Evolutionary conservation across 2,113 vertebrate genomes (phyloP), one percentile per base, ranked within the genome.

Genomic region (Eleginops maclovinus): DNA sequence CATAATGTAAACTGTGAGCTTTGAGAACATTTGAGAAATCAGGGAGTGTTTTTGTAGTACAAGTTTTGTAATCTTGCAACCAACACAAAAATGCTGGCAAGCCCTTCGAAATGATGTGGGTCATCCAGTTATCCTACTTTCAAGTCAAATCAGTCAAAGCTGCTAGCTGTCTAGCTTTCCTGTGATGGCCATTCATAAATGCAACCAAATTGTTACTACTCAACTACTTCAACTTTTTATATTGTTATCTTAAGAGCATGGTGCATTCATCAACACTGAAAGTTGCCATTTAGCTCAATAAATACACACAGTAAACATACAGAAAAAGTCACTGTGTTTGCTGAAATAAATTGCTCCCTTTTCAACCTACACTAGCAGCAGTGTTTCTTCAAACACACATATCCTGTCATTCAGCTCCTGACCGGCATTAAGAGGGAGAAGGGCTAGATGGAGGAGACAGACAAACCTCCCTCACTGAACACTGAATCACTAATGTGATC

Each of bases 71-170:
- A 79, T 73, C 24, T 61, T 60, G 15, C 24, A 53, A 66, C 31
- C n/a, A 14, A 41, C 4, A 14, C 13, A 72, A 74, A 86, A 77
- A 69, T 72, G 81, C 74, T 36, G 84, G 9, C 84, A 60, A 81
- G 67, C 86, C 88, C 73, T 77, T 31, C 17, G 3, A 16, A 87
- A 68, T 74, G 44, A 91, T 88, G 88, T 13, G 7, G 83, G 14
- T 59, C 26, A 17, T 88, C 86, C 78, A 62, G 86, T 87, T 76
- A 16, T 59, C 36, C 78, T n/a, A 15, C 73, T 22, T 79, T 41
- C 15, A 56, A 11, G 12, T 44, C n/a, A 22, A 72, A 65, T 70
- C 22, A 26, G 28, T 14, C 8, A 4, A 6, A 31, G 21, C 36
- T 46, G 61, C 9, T 11, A 16, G 17, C 40, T 24, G 12, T 26